Percentiles rank a stretch among this genome's conserved stretches.
Evolutionary conservation across 2,797 vertebrate genomes (phyloP).

Genomic region (Glyptemys insculpta): DNA sequence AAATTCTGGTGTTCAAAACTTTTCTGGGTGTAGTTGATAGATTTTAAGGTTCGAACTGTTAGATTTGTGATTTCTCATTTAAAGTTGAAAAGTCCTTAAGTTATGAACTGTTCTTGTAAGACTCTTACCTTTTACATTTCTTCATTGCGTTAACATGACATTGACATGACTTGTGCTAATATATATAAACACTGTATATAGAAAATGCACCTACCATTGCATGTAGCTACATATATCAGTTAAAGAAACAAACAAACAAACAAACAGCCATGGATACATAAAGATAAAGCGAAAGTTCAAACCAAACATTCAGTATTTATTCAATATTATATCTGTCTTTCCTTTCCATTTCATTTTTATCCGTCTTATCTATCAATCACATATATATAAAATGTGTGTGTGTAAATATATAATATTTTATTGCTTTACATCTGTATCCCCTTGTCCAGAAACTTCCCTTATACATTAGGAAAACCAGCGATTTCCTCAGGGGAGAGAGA

Average conservation of each 20-base stretch:
- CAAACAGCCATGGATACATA: too few relatives aligned
- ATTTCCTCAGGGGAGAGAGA: background rate
- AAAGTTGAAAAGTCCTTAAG: background rate
- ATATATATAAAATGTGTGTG: background rate
- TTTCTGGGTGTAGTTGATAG: background rate
- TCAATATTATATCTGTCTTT: background rate
- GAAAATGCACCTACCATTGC: background rate
- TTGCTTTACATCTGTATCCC: background rate
- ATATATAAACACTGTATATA: rapidly evolving
- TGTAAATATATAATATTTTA: background rate
- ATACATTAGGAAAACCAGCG: background rate
- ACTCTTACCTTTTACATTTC: rapidly evolving
- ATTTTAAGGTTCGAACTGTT: background rate
- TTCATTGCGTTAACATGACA: background rate
- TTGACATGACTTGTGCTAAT: background rate
- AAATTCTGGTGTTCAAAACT: background rate
- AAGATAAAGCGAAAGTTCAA: background rate
- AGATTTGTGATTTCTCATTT: background rate
- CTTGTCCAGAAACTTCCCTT: background rate
- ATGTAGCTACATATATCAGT: background rate
- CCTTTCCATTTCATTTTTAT: background rate
- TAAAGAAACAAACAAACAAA: background rate
- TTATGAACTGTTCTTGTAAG: background rate
- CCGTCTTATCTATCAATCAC: background rate
- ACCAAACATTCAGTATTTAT: background rate